Evolutionary conservation across 2,113 vertebrate genomes (phyloP), one percentile per base, ranked within the genome.

Genomic region (Coturnix japonica): DNA sequence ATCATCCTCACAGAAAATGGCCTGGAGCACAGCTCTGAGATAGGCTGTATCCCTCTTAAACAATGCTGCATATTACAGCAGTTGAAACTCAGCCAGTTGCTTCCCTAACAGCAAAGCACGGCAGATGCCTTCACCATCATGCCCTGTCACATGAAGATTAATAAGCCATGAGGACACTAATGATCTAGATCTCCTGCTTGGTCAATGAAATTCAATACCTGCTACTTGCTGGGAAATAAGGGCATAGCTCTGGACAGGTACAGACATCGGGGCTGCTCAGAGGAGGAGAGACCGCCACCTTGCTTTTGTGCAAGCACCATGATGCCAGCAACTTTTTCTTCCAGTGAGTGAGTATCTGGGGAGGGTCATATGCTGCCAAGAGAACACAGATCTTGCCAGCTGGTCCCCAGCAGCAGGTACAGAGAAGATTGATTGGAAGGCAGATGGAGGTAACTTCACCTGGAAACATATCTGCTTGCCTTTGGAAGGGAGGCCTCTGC

Each of bases 61-160:
- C 59, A 81, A 54, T 51, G n/a, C 22, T 88, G 57, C 66, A 10
- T 41, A 70, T 60, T 44, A 33, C 9, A 81, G 82, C 80, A 71
- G 25, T 20, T 74, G 87, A 93, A 93, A 89, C 76, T 51, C 67
- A 75, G 66, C 64, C 73, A 87, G 81, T 76, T 80, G 56, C 66
- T 88, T 81, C 85, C 51, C 85, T 64, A 94, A 92, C 57, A 85
- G 74, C 51, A 72, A 80, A 80, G 87, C 43, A 44, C 28, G 66
- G 91, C 84, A 95, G 89, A 94, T 89, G 89, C 90, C 81, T 85
- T 93, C 39, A 49, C 78, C 64, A 54, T 76, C 4, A 1, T 84
- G 70, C 79, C 71, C 77, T 78, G 91, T 74, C 93, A 87, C 20
- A 26, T 15, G 43, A 91, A 90, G 93, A 87, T 81, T 93, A 81